These are phyloP conservation scores for Chelonus formosanus DNA, from an alignment of 2,888 invertebrate genomes.

Conservation along the genomic window DNA sequence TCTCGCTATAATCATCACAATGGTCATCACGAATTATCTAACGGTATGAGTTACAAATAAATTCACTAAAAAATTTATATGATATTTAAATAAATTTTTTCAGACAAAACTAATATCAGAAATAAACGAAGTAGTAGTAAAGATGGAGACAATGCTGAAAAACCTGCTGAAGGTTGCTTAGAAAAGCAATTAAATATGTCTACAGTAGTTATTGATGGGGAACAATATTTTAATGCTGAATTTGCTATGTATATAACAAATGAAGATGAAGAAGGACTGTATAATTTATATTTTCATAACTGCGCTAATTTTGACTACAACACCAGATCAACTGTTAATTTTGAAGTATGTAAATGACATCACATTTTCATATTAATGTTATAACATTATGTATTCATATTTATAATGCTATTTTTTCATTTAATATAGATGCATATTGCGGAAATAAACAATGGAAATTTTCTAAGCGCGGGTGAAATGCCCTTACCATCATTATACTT, in stretches of 20 bases:
- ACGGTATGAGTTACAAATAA: too few species aligned
- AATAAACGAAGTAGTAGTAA: not conserved
- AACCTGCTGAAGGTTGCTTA: constrained; percentile 45
- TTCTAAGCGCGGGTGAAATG: constrained; percentile 95
- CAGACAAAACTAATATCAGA: not conserved
- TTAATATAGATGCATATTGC: constrained; percentile 79
- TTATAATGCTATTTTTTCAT: constrained; percentile 21
- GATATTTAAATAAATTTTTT: too few species aligned
- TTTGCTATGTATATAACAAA: constrained; percentile 82
- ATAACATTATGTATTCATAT: constrained; percentile 3
- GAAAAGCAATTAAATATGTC: constrained; percentile 69
- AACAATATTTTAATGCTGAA: constrained; percentile 72
- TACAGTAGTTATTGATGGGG: constrained; percentile 67
- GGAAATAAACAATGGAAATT: constrained; percentile 86
- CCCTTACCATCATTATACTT: constrained; percentile 92
- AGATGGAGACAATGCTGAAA: not conserved
- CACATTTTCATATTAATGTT: not conserved
- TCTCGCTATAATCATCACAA: constrained; percentile 51
- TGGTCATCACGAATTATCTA: too few species aligned
- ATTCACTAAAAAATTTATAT: too few species aligned
- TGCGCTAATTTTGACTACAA: constrained; percentile 77
- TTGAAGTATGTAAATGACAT: constrained; percentile 71
- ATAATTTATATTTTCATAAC: constrained; percentile 94
- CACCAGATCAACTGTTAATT: constrained; percentile 70
- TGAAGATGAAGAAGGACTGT: constrained; percentile 86